These are phyloP conservation scores for Brenthis hecate DNA, from an alignment of 2,888 invertebrate genomes.

Conservation along the genomic window DNA sequence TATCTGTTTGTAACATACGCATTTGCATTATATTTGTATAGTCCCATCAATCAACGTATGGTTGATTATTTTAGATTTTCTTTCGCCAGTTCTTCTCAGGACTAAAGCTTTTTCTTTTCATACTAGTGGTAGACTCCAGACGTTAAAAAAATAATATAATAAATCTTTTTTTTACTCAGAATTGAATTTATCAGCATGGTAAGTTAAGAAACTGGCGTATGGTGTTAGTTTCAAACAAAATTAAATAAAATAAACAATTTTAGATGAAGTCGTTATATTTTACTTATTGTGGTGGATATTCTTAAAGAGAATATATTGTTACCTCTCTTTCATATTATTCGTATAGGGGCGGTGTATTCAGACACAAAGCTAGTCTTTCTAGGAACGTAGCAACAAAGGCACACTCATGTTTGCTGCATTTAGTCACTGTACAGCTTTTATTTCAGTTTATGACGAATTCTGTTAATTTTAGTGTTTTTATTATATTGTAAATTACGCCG, in stretches of 20 bases:
- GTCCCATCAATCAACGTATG: no score
- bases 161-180: no score
- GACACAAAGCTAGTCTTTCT: slow-evolving; percentile 24
- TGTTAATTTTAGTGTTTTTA: neutral
- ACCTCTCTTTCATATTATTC: slow-evolving; percentile 11
- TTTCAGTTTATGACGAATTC: neutral
- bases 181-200: no score
- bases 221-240: neutral
- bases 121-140: no score
- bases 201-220: no score
- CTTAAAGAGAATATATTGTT: neutral
- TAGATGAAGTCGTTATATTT: no score
- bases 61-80: no score
- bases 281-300: neutral
- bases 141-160: no score
- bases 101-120: no score
- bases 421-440: slow-evolving; percentile 13
- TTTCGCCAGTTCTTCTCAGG: no score
- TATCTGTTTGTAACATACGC: no score
- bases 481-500: neutral
- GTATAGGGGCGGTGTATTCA: slow-evolving; percentile 14
- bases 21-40: no score
- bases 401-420: slow-evolving; percentile 18
- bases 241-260: neutral
- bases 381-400: slow-evolving; percentile 25